Evolutionary conservation across 2,113 vertebrate genomes (phyloP).

Genomic region (Dromiciops gliroides): DNA sequence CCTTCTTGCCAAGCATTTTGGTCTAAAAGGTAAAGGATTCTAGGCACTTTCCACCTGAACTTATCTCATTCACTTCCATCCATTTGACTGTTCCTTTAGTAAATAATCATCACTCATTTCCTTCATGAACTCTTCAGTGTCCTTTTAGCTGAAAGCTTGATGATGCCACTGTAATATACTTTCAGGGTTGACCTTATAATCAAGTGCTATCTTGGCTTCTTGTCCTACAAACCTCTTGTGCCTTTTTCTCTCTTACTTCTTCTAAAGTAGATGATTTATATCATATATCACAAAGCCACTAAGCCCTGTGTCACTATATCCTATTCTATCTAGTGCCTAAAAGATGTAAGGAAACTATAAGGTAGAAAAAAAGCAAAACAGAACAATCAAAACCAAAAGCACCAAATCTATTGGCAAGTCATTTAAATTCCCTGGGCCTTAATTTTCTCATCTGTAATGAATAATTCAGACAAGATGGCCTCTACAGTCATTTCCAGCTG

Average conservation of each 20-base stretch:
- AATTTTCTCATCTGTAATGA: neutral
- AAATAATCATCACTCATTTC: neutral
- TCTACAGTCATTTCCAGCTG: neutral
- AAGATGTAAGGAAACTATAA: neutral
- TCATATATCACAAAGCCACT: neutral
- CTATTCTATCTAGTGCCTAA: neutral
- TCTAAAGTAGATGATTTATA: neutral
- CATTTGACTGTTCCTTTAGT: neutral
- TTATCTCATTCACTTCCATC: neutral
- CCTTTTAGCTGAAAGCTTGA: neutral
- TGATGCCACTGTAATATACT: neutral
- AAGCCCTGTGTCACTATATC: neutral
- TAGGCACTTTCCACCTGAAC: neutral
- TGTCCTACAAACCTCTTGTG: neutral
- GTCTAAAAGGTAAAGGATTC: neutral
- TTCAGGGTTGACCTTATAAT: neutral
- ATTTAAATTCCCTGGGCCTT: neutral
- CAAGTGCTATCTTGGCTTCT: neutral
- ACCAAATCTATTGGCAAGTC: neutral
- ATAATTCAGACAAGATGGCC: neutral
- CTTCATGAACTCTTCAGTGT: neutral
- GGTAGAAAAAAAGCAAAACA: neutral
- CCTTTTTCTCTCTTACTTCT: neutral
- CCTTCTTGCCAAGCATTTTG: neutral
- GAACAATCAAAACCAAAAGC: neutral